A percentile compares a stretch with the other conserved stretches of the same genome.
These are phyloP conservation scores for Bemisia tabaci DNA, from an alignment of 1,140 invertebrate species.

Conservation along the genomic window DNA sequence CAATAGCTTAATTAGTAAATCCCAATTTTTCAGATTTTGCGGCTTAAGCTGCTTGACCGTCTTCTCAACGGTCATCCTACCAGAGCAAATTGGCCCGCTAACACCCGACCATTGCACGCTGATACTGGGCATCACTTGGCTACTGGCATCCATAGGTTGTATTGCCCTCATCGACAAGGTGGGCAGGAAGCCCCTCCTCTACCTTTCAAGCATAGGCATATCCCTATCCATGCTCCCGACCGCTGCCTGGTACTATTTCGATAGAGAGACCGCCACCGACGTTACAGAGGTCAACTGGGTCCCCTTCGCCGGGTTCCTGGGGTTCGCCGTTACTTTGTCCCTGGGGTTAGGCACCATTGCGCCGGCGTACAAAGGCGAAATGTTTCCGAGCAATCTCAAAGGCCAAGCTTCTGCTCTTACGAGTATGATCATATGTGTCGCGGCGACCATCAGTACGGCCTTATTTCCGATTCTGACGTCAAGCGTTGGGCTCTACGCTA, in stretches of 20 bases:
- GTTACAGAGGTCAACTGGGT: conserved; percentile 42
- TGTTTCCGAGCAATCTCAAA: conserved; percentile 59
- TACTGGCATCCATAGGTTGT: conserved; percentile 22
- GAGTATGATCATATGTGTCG: conserved; percentile 42
- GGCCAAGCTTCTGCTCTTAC: conserved; percentile 57
- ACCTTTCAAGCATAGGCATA: conserved; percentile 49
- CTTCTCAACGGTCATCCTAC: conserved; percentile 5
- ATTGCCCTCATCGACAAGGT: conserved; percentile 40
- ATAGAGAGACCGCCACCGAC: conserved; percentile 32
- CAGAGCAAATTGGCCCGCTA: background rate
- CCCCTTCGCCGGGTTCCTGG: conserved; percentile 50
- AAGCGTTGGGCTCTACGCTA: conserved; percentile 46
- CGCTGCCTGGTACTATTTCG: conserved; percentile 49
- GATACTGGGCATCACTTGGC: background rate
- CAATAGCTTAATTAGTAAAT: too few relatives aligned
- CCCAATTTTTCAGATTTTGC: too few relatives aligned
- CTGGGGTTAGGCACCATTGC: conserved; percentile 65
- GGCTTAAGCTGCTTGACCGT: conserved; percentile 4
- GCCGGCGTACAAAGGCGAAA: conserved; percentile 62
- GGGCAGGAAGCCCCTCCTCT: conserved; percentile 53
- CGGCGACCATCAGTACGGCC: conserved; percentile 62
- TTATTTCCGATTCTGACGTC: conserved; percentile 46
- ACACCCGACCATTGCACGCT: background rate
- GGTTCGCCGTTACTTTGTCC: conserved; percentile 64
- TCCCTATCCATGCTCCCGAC: conserved; percentile 41